Conservation (phyloP, 2,888 invertebrate species). For the Drosophila borealis region DNA sequence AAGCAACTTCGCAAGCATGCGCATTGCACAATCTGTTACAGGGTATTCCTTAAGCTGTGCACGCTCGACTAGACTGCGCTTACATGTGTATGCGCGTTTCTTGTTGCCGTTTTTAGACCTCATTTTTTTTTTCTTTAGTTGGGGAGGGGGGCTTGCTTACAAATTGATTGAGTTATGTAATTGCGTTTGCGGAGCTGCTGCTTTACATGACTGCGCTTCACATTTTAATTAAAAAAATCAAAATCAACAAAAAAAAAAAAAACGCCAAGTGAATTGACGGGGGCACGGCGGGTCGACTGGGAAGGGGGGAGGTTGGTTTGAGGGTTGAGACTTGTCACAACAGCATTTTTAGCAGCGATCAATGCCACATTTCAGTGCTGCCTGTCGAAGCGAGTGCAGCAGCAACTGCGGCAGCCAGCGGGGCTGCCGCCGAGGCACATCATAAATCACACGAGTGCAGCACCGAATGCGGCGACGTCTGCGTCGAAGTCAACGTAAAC, state of each 20-base stretch:
- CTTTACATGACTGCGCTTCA: conserved; percentile 74
- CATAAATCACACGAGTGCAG: conserved; percentile 65
- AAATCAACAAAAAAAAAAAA: conserved; percentile 1
- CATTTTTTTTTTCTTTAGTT: conserved; percentile 4
- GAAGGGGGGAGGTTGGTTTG: neutral
- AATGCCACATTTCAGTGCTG: conserved; percentile 71
- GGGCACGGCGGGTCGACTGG: too few species aligned
- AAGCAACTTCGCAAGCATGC: too few species aligned
- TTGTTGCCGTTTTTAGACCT: neutral
- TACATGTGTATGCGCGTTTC: neutral
- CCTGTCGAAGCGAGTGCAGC: conserved; percentile 53
- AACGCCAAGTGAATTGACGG: neutral
- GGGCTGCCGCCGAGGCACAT: conserved; percentile 69
- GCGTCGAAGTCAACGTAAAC: conserved; percentile 26
- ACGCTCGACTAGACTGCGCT: neutral
- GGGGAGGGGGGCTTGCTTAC: conserved; percentile 53
- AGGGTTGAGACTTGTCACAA: conserved; percentile 57
- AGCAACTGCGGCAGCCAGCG: conserved; percentile 11
- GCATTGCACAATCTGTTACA: neutral
- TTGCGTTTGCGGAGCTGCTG: conserved; percentile 58
- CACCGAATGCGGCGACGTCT: conserved; percentile 5
- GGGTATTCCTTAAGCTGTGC: neutral
- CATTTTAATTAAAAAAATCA: conserved; percentile 69
- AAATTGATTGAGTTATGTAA: conserved; percentile 84
- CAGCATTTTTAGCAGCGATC: conserved; percentile 70